Conservation (phyloP, 2,797 vertebrate genomes). For the Gorsachius magnificus region DNA sequence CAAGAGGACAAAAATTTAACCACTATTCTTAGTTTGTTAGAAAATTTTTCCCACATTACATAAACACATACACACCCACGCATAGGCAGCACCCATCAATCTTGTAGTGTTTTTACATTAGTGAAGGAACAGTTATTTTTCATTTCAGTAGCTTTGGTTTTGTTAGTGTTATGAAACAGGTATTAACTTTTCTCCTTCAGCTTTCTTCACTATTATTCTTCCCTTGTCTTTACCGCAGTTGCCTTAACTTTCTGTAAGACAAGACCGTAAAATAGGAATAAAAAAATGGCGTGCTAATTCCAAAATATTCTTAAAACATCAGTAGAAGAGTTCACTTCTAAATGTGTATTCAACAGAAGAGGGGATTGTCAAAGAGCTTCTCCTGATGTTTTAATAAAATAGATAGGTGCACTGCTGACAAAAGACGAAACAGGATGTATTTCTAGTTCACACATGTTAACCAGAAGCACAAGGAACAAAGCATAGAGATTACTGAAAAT, state of each 20-base stretch:
- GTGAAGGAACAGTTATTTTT: slow-evolving; percentile 33
- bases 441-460: not conserved
- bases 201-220: not conserved
- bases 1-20: slow-evolving; percentile 36
- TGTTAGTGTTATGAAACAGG: not conserved
- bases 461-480: not conserved
- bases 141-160: slow-evolving; percentile 8
- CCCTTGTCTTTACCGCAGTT: not conserved
- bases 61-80: not conserved
- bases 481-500: not conserved
- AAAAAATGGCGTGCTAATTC: not conserved
- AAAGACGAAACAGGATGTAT: not conserved
- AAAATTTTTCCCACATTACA: slow-evolving; percentile 46
- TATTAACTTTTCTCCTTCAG: not conserved
- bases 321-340: not conserved
- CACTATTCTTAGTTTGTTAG: slow-evolving; percentile 45
- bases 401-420: not conserved
- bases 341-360: not conserved
- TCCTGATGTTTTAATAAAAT: not conserved
- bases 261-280: not conserved
- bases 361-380: not conserved
- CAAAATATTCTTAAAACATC: not conserved
- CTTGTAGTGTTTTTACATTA: slow-evolving; percentile 12
- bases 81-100: not conserved
- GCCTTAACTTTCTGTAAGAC: not conserved